Base-by-base conservation (phyloP, 1,140 invertebrate genomes). In the Lasioglossum baleicum region DNA sequence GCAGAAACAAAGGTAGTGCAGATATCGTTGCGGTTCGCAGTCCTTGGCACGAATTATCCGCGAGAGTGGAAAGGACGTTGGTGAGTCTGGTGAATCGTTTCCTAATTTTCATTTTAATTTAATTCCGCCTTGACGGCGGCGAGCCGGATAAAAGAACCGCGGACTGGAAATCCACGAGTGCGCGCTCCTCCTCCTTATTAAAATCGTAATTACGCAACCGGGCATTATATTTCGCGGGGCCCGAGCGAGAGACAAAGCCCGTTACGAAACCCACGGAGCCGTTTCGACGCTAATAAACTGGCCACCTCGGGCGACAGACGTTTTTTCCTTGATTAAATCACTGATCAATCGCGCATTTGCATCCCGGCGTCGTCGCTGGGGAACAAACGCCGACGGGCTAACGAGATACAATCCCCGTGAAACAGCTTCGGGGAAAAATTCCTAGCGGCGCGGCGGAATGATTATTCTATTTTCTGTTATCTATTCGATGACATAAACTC, bases 311-410 rank as follows among this genome's bases (percentile, higher is more conserved):
- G 58, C 58, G 51, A 58, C 58, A 60, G 40, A 70, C 56, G 56
- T 31, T 53, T 68, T 72, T 81, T 69, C 48, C 65, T 83, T 73
- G 60, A 70, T 67, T 69, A 44, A 68, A 83, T 75, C 56, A 68
- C 69, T 66, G 71, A 83, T 83, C 81, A 63, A 75, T 83, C 66
- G 63, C 44, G 63, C 69, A 72, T 73, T 73, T 64, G 35, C 72
- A 51, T 69, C 56, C 53, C 53, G 56, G 11, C 56, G 68, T 58
- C 56, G 68, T 40, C 68, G n/a, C 68, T 13, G 53, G 22, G 11
- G 22, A 61, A 31, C 8, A 53, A 31, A 13, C 53, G 69, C 40
- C 56, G 13, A 11, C 11, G 13, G 35, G 69, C 53, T 40, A 60
- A 17, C 56, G 56, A n/a, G 69, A 60, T 60, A 71, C 56, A 56